Percentiles rank a stretch among this genome's conserved stretches.
phyloP scores from a whole-genome alignment of 2,113 vertebrate species.

The Clarias macrocephalus region DNA sequence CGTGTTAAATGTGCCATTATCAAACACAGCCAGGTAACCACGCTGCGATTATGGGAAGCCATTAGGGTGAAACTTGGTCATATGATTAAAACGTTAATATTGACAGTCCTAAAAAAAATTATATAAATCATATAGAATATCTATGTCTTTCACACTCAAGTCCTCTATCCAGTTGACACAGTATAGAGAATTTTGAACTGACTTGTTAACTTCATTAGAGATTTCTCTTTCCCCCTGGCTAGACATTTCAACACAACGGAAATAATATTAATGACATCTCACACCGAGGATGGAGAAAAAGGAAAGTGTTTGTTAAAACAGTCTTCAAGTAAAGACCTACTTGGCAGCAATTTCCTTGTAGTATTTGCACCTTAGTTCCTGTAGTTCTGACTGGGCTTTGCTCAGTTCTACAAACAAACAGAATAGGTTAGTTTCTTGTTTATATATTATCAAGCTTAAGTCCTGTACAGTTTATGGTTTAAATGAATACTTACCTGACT shows the following conservation, averaged over 20 bases:
- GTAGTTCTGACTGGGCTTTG: slow-evolving; percentile 88
- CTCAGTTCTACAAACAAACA: slow-evolving; percentile 79
- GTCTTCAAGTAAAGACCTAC: slow-evolving; percentile 71
- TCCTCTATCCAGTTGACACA: neutral
- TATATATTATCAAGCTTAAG: slow-evolving; percentile 46
- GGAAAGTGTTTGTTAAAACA: neutral
- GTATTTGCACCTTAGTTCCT: slow-evolving; percentile 90
- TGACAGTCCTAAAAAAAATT: neutral
- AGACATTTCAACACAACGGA: neutral
- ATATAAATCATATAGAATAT: neutral
- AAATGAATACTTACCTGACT: slow-evolving; percentile 79
- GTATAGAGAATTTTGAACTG: neutral
- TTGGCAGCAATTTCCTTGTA: slow-evolving; percentile 88
- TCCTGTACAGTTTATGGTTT: slow-evolving; percentile 20
- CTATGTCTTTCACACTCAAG: neutral
- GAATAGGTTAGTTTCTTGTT: slow-evolving; percentile 41
- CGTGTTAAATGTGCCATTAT: too few relatives aligned
- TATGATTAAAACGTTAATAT: too few relatives aligned
- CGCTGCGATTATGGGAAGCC: too few relatives aligned
- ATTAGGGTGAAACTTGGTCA: too few relatives aligned
- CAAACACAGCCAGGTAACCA: too few relatives aligned
- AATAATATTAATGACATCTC: neutral
- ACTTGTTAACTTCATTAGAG: neutral
- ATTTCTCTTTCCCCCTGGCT: neutral
- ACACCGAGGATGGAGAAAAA: neutral